Conservation (phyloP, 2,888 invertebrate species). For the Stenurella melanura region DNA sequence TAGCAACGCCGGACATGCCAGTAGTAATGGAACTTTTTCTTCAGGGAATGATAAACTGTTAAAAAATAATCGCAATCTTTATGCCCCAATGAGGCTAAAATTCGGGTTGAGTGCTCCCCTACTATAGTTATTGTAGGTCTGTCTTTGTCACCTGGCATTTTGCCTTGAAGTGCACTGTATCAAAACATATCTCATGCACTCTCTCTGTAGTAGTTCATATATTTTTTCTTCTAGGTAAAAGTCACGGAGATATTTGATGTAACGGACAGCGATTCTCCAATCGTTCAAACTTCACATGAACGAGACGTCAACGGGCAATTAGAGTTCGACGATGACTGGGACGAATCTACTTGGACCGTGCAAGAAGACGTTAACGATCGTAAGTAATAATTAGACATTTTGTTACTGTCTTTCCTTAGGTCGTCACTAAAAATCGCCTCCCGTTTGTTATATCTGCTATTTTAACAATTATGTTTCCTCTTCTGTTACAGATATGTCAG, state of each 20-base stretch:
- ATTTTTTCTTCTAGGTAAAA: slow-evolving; percentile 78
- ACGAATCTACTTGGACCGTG: slow-evolving; percentile 70
- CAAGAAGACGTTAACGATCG: slow-evolving; percentile 56
- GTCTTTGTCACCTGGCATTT: too few relatives aligned
- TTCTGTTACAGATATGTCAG: slow-evolving; percentile 71
- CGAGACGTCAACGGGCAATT: slow-evolving; percentile 78
- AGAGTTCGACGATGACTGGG: slow-evolving; percentile 81
- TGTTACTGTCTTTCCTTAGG: neutral
- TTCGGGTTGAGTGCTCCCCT: too few relatives aligned
- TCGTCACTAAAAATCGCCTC: too few relatives aligned
- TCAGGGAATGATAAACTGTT: too few relatives aligned
- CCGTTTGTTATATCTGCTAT: too few relatives aligned
- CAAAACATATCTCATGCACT: too few relatives aligned
- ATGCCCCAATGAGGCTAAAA: too few relatives aligned
- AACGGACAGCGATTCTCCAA: slow-evolving; percentile 83
- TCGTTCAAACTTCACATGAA: slow-evolving; percentile 79
- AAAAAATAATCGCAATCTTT: too few relatives aligned
- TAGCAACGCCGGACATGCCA: too few relatives aligned
- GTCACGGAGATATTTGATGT: slow-evolving; percentile 94
- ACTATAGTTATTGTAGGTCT: too few relatives aligned
- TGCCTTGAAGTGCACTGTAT: too few relatives aligned
- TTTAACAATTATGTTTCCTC: neutral
- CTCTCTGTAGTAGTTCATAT: neutral
- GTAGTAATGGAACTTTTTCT: too few relatives aligned
- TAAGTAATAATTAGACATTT: slow-evolving; percentile 45